These are phyloP conservation scores for Spilogale gracilis DNA, from an alignment of 2,113 vertebrate species.

Conservation along the genomic window DNA sequence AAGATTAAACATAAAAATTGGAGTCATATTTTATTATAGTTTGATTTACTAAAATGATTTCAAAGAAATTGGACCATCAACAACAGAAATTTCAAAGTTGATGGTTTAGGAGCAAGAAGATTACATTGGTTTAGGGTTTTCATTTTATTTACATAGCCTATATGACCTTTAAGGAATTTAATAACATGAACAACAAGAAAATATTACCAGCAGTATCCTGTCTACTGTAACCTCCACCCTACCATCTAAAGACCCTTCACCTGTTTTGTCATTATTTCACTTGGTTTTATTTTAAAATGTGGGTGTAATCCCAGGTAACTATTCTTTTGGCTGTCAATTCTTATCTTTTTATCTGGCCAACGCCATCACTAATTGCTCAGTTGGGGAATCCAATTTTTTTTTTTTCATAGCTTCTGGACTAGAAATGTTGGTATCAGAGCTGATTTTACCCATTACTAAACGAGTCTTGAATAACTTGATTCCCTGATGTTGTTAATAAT, in stretches of 20 bases:
- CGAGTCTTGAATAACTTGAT: conserved; percentile 9
- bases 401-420: not conserved
- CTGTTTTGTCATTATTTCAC: not conserved
- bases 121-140: not conserved
- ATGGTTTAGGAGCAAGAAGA: not conserved
- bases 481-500: conserved; percentile 54
- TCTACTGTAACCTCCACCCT: not conserved
- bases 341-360: not conserved
- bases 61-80: not conserved
- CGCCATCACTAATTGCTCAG: not conserved
- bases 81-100: not conserved
- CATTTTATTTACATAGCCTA: not conserved
- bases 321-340: not conserved
- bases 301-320: not conserved
- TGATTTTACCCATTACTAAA: conserved; percentile 59
- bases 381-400: not conserved
- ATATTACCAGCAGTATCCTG: not conserved
- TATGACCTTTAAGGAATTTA: not conserved
- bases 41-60: not conserved
- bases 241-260: not conserved
- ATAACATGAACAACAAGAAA: not conserved
- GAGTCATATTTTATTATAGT: not conserved
- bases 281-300: not conserved
- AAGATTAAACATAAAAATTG: not conserved
- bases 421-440: not conserved